These are phyloP conservation scores for Phalacrocorax aristotelis DNA, from an alignment of 2,113 vertebrate genomes.

Conservation along the genomic window DNA sequence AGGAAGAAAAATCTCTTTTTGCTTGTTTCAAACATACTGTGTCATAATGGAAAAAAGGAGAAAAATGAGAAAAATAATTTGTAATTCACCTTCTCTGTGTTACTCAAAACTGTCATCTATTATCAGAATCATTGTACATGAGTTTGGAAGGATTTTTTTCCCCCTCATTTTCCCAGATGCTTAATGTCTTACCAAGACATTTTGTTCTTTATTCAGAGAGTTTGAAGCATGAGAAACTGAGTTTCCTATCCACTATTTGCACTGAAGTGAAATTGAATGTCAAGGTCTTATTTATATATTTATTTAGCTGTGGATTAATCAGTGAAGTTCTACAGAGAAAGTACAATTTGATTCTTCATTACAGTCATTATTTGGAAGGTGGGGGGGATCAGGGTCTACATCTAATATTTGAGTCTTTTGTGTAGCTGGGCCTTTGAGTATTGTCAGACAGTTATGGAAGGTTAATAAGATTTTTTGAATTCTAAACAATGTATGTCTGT, in stretches of 20 bases:
- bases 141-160: neutral
- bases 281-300: constrained; percentile 45
- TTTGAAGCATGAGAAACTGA: neutral
- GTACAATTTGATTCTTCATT: neutral
- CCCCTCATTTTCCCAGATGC: neutral
- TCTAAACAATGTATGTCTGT: constrained; percentile 11
- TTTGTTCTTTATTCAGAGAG: neutral
- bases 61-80: neutral
- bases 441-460: neutral
- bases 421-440: neutral
- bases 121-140: neutral
- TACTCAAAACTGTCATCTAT: neutral
- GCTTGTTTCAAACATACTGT: neutral
- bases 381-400: neutral
- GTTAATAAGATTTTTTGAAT: constrained; percentile 43
- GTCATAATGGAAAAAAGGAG: neutral
- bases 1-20: neutral
- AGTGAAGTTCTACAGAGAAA: constrained; percentile 3
- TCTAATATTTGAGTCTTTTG: neutral
- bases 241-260: neutral
- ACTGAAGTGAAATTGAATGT: constrained; percentile 15
- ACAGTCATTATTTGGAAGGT: neutral
- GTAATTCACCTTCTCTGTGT: neutral
- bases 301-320: constrained; percentile 30
- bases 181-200: neutral